Conservation (phyloP, 2,888 invertebrate species). For the Seira ritae region DNA sequence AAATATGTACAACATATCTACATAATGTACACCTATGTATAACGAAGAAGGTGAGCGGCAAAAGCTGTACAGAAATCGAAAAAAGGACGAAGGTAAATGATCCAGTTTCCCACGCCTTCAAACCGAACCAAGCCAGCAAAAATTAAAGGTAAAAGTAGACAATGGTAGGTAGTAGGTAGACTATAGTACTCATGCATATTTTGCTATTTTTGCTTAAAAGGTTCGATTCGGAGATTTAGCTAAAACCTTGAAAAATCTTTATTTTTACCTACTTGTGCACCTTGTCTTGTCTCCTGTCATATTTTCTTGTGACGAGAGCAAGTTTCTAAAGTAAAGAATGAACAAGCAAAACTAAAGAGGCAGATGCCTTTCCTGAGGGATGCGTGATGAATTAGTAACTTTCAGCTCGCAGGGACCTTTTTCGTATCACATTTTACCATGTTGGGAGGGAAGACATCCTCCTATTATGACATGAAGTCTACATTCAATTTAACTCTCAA, state of each 20-base stretch:
- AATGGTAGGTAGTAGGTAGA: neutral
- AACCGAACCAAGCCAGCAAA: neutral
- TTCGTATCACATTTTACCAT: neutral
- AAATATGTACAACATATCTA: too few relatives aligned
- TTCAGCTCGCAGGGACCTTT: neutral
- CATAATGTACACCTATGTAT: neutral
- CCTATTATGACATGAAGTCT: neutral
- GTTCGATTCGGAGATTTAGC: neutral
- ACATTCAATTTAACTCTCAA: neutral
- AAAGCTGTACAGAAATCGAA: neutral
- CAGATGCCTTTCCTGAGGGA: neutral
- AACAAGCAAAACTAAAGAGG: neutral
- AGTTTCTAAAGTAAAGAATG: too few relatives aligned
- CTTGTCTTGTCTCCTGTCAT: neutral
- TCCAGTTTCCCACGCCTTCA: conserved; percentile 49
- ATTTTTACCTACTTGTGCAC: neutral
- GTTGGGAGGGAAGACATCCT: neutral
- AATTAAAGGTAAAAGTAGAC: neutral
- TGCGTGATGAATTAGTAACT: neutral
- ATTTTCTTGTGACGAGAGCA: neutral
- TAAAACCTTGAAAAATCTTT: conserved; percentile 6
- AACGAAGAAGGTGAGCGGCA: neutral
- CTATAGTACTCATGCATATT: neutral
- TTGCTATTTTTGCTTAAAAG: neutral
- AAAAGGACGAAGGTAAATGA: conserved; percentile 37